A percentile compares a stretch with the other conserved stretches of the same genome.
Evolutionary conservation across 2,888 invertebrate genomes (phyloP).

Genomic region (Brachypterus glaber): DNA sequence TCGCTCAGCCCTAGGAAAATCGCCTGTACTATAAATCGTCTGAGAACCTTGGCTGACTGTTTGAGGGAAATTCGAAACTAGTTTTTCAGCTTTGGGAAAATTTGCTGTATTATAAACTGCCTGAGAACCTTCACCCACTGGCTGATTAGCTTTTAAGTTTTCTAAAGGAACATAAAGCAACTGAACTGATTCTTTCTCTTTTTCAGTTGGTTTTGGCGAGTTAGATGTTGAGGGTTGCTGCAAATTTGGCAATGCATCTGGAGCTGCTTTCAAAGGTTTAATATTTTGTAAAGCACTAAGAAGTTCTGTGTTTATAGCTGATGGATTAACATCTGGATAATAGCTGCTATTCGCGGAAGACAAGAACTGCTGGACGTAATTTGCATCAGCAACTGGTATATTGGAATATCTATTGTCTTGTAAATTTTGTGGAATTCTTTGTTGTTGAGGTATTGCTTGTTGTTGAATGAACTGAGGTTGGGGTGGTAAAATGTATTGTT

Average conservation of each 20-base stretch:
- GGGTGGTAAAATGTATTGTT: constrained; percentile 15
- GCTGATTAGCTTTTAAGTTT: constrained; percentile 41
- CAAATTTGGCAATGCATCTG: not conserved
- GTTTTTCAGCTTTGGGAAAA: constrained; percentile 34
- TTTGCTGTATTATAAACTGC: constrained; percentile 35
- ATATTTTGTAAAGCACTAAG: constrained; percentile 19
- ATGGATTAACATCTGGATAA: constrained; percentile 24
- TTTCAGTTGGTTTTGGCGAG: constrained; percentile 14
- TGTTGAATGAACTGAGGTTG: constrained; percentile 7
- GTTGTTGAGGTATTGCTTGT: not conserved
- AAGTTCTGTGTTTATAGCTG: constrained; percentile 23
- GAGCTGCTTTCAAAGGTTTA: constrained; percentile 1
- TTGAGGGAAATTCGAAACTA: constrained; percentile 21
- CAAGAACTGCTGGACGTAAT: constrained; percentile 25
- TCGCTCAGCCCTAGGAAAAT: not conserved
- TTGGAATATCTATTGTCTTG: constrained; percentile 10
- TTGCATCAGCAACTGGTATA: no score
- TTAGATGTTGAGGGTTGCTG: constrained; percentile 6
- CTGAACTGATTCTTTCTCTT: constrained; percentile 56
- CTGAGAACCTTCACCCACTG: constrained; percentile 40
- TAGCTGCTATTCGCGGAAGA: constrained; percentile 20
- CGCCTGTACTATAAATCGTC: not conserved
- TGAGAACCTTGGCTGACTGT: constrained; percentile 11
- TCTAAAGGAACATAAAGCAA: constrained; percentile 75
- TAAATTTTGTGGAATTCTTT: constrained; percentile 6